Base-by-base conservation (phyloP, 1,140 invertebrate genomes). In the Paracyclopina nana region DNA sequence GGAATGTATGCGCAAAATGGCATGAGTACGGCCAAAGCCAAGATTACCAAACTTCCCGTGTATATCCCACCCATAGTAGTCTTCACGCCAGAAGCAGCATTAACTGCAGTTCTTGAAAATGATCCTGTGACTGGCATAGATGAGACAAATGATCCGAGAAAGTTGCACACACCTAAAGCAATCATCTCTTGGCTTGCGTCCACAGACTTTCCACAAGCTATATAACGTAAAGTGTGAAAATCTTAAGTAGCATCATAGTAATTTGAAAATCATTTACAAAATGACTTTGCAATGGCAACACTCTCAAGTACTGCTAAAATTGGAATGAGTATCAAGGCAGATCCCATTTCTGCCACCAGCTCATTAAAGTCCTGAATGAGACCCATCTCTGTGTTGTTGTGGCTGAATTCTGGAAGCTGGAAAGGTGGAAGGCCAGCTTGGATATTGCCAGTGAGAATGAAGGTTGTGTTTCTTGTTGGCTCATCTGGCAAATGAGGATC, bases 91-190 rank as follows among this genome's bases (percentile, higher is more conserved):
- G 82, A 87, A 4, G 83, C 82, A 59, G 91, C 82, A 65, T 92
- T 92, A 0, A 96, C 85, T 25, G 87, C 86, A 48, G 84, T 90
- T 53, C 84, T 71, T 4, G 81, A 84, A 50, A 60, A 59, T 0
- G 82, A 86, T 0, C 84, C 90, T 1, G 88, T 92, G 4, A 92
- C 78, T 0, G 90, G 88, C 74, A 87, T 86, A 0, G 87, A 84
- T 11, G 75, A 78, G 12, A 86, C 78, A 62, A 92, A 92, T 0
- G 84, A 81, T 1, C 88, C 87, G 9, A 86, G 60, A 28, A 94
- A 73, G 62, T 95, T 96, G 53, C 80, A 79, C 20, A 86, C 61
- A 0, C 83, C 84, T 2, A 87, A 67, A 0, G 81, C 82, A n/a
- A 86, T 62, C 20, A 87, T 65, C 63, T 88, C 84, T 60, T 85